phyloP scores from a whole-genome alignment of 1,140 invertebrate species.

The Octopus sinensis region DNA sequence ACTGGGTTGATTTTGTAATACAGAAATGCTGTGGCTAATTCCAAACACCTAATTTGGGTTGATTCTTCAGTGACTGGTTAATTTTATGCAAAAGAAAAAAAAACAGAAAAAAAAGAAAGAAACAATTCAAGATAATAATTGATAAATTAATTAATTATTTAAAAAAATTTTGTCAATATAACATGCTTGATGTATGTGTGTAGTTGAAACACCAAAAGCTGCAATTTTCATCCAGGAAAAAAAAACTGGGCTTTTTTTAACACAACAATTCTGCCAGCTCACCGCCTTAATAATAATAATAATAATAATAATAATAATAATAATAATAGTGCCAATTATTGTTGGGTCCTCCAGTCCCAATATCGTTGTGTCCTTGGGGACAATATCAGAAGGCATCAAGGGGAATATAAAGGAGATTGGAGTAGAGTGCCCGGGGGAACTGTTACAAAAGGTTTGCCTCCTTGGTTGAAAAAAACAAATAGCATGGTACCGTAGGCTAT shows the following conservation, averaged over 20 bases:
- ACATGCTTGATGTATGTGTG: background rate
- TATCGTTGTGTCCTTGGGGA: too few species aligned
- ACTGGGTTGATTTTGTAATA: slow-evolving; percentile 55
- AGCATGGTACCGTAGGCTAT: background rate
- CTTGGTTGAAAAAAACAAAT: background rate
- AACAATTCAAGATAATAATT: background rate
- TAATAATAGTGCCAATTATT: too few species aligned
- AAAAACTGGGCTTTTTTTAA: background rate
- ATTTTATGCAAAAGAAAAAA: too few species aligned
- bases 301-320: too few species aligned
- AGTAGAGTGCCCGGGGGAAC: too few species aligned
- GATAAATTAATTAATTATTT: background rate
- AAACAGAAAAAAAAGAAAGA: slow-evolving; percentile 28
- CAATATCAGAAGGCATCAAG: too few species aligned
- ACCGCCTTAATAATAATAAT: too few species aligned
- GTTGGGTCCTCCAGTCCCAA: too few species aligned
- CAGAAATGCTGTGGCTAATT: slow-evolving; percentile 54
- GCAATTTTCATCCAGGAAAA: background rate
- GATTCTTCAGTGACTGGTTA: slow-evolving; percentile 42
- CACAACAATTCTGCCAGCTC: too few species aligned
- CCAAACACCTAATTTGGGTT: slow-evolving; percentile 53
- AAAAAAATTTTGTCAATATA: background rate
- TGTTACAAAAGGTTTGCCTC: background rate
- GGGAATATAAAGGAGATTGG: too few species aligned
- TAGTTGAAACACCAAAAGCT: too few species aligned